phyloP scores from a whole-genome alignment of 2,113 vertebrate genomes.

The Polypterus senegalus region DNA sequence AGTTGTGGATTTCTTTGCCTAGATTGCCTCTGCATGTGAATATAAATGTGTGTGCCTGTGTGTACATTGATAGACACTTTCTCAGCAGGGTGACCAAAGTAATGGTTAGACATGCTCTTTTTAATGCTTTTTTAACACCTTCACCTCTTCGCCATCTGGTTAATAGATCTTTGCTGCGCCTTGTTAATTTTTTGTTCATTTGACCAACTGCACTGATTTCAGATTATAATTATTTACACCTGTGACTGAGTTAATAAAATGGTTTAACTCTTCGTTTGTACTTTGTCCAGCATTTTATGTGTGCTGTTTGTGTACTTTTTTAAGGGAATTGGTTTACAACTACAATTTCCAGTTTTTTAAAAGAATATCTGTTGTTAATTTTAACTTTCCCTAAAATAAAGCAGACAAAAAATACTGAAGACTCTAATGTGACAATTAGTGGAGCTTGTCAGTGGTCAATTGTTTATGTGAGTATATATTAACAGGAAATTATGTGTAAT shows the following conservation, averaged over 20 bases:
- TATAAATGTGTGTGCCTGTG: background rate
- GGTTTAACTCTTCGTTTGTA: background rate
- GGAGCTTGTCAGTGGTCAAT: too few relatives aligned
- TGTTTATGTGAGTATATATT: too few relatives aligned
- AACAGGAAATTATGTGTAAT: too few relatives aligned
- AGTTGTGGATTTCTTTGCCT: too few relatives aligned
- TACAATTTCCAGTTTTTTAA: too few relatives aligned
- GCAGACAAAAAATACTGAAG: too few relatives aligned
- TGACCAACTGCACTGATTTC: background rate
- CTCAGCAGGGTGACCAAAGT: background rate
- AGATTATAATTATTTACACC: slow-evolving; percentile 13
- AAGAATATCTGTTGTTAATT: too few relatives aligned
- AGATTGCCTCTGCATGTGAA: background rate
- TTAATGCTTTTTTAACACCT: slow-evolving; percentile 3
- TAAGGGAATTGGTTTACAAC: too few relatives aligned
- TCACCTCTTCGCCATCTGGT: background rate
- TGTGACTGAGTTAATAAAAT: slow-evolving; percentile 3
- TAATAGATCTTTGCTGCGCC: background rate
- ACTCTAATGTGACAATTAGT: too few relatives aligned
- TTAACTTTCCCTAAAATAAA: too few relatives aligned
- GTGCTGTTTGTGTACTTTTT: too few relatives aligned
- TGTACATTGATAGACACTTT: slow-evolving; percentile 7
- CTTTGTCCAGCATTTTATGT: background rate
- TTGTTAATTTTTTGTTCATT: slow-evolving; percentile 2
- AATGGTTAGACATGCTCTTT: background rate